Evolutionary conservation across 1,140 invertebrate species (phyloP), one percentile per base, ranked within the genome.

Genomic region (Lanistes nyassanus): DNA sequence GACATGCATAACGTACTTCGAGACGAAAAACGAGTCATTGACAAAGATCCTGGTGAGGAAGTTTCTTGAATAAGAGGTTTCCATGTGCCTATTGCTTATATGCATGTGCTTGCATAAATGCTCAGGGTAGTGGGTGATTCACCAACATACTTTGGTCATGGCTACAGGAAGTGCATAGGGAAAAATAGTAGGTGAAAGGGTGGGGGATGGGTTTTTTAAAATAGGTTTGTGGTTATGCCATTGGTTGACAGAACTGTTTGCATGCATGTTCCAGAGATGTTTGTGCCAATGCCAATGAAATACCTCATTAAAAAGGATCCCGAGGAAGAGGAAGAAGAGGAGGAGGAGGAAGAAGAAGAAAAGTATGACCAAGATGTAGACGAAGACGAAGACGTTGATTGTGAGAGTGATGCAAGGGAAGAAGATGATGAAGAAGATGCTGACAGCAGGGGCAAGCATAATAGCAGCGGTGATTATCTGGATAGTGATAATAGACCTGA

Each of bases 201-300:
- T n/a, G n/a, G n/a, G n/a, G n/a, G n/a, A n/a, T n/a, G n/a, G n/a
- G n/a, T n/a, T n/a, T n/a, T n/a, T n/a, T n/a, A n/a, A n/a, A n/a
- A n/a, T n/a, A n/a, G n/a, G n/a, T n/a, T n/a, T n/a, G n/a, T n/a
- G n/a, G n/a, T n/a, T 42, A 42, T 42, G 6, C 13, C 6, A 42
- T 42, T 42, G 6, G 6, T 47, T 47, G 42, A 47, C 19, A 16
- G 19, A 47, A 47, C 7, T 4, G 23, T 73, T 68, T 62, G n/a
- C 73, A 66, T 29, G 67, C 73, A 19, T 67, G 3, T 58, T 55
- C 79, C 82, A 31, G 65, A 86, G 84, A 81, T 76, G 68, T 70
- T 36, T 78, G 76, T 80, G 62, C 80, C 83, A n/a, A 83, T 86
- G 82, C 84, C 84, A 58, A 51, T 77, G 65, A 79, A 74, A 58